Evolutionary conservation across 2,113 vertebrate genomes (phyloP).

Genomic region (Pyrgilauda ruficollis): DNA sequence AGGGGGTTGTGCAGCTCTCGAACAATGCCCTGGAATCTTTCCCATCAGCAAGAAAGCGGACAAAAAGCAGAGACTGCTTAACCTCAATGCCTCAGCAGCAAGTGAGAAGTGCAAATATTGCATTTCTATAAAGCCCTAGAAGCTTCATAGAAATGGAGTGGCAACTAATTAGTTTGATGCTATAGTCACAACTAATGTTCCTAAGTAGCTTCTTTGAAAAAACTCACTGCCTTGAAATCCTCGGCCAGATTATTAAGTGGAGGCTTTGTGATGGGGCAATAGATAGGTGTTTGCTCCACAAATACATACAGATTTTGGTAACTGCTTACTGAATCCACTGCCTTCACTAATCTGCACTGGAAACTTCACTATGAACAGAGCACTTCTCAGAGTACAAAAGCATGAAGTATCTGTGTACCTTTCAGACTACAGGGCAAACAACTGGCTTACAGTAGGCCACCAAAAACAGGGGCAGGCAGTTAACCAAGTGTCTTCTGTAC

Average conservation of each 20-base stretch:
- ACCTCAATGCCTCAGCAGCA: conserved; percentile 43
- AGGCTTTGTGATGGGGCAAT: conserved; percentile 25
- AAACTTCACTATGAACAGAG: conserved; percentile 84
- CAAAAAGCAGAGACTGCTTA: conserved; percentile 46
- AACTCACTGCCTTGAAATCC: conserved; percentile 58
- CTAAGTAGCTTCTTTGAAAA: conserved; percentile 63
- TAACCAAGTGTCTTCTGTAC: background rate
- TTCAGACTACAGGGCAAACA: conserved; percentile 88
- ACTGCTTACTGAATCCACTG: conserved; percentile 58
- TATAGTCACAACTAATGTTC: conserved; percentile 59
- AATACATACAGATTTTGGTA: conserved; percentile 83
- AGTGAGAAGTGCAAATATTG: conserved; percentile 57
- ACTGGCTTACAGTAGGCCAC: conserved; percentile 81
- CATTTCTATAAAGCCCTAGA: conserved; percentile 39
- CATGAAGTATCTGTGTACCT: conserved; percentile 90
- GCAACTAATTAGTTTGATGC: conserved; percentile 69
- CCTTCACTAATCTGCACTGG: conserved; percentile 75
- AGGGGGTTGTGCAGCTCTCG: background rate
- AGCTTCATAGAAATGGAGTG: conserved; percentile 50
- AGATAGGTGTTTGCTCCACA: conserved; percentile 77
- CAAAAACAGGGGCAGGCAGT: conserved; percentile 31
- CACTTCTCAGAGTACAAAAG: conserved; percentile 84
- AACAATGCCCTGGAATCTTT: conserved; percentile 43
- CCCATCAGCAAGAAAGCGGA: conserved; percentile 25
- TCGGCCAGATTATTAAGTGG: conserved; percentile 59